Evolutionary conservation across 2,888 invertebrate species (phyloP).

Genomic region (Meteorus colon): DNA sequence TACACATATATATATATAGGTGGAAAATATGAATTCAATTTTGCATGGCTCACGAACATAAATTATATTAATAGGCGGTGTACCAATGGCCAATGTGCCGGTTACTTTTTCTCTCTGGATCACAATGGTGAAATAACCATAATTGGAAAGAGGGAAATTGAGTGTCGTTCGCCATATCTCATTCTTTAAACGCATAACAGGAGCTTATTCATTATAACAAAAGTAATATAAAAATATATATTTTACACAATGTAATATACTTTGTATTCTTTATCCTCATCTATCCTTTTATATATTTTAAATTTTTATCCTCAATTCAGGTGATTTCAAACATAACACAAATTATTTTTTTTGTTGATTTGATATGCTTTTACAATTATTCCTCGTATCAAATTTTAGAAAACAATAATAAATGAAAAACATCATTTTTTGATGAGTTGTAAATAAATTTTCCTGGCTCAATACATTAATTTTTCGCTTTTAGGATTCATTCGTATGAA

Average conservation of each 20-base stretch:
- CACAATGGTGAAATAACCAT: conserved; percentile 51
- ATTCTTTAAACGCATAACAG: conserved; percentile 18
- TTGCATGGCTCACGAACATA: conserved; percentile 51
- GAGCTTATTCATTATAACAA: conserved; percentile 22
- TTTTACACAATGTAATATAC: conserved; percentile 26
- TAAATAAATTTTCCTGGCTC: too few species aligned
- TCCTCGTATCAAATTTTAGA: too few species aligned
- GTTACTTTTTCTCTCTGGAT: conserved; percentile 51
- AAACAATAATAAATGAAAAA: too few species aligned
- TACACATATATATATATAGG: conserved; percentile 5
- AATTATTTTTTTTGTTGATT: too few species aligned
- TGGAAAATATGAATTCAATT: conserved; percentile 37
- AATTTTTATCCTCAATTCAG: too few species aligned
- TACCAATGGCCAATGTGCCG: conserved; percentile 45
- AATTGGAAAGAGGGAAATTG: conserved; percentile 53
- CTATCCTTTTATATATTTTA: background rate
- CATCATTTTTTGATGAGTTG: too few species aligned
- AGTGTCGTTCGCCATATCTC: conserved; percentile 48
- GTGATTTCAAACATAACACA: too few species aligned
- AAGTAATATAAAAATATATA: conserved; percentile 40
- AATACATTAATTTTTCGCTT: too few species aligned
- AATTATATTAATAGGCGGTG: conserved; percentile 52
- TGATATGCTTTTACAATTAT: too few species aligned
- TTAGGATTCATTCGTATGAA: too few species aligned
- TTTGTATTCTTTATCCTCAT: background rate